phyloP scores from a whole-genome alignment of 2,888 invertebrate species.

The Acanthosoma haemorrhoidale region DNA sequence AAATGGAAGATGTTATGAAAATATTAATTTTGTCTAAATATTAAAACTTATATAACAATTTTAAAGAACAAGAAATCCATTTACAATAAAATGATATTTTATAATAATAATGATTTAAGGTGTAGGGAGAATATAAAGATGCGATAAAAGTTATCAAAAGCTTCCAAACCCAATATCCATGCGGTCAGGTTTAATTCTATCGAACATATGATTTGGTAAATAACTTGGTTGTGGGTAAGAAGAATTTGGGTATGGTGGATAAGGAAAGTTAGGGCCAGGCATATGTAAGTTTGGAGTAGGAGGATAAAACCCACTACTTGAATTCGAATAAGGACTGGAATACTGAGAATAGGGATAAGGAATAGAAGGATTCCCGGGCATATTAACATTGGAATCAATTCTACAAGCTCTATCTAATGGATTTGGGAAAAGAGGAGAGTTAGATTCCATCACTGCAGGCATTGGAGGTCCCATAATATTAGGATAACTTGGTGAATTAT shows the following conservation, averaged over 20 bases:
- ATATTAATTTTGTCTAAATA: slow-evolving; percentile 38
- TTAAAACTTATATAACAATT: slow-evolving; percentile 35
- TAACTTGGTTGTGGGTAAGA: slow-evolving; percentile 45
- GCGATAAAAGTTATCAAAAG: slow-evolving; percentile 46
- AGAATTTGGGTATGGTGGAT: slow-evolving; percentile 49
- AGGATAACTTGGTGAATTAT: slow-evolving; percentile 45
- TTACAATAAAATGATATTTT: slow-evolving; percentile 29
- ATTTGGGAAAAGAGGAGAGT: slow-evolving; percentile 34
- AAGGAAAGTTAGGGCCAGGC: slow-evolving; percentile 65
- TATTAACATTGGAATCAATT: slow-evolving; percentile 40
- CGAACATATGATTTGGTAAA: slow-evolving; percentile 50
- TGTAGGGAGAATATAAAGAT: slow-evolving; percentile 15
- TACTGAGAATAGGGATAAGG: slow-evolving; percentile 46
- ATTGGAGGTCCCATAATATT: slow-evolving; percentile 49
- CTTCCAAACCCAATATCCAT: slow-evolving; percentile 52
- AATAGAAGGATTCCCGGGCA: slow-evolving; percentile 41
- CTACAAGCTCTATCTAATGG: slow-evolving; percentile 38
- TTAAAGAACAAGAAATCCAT: slow-evolving; percentile 36
- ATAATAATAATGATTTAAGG: slow-evolving; percentile 24
- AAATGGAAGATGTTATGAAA: slow-evolving; percentile 37
- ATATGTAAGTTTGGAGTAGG: slow-evolving; percentile 58
- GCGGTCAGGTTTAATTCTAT: slow-evolving; percentile 50
- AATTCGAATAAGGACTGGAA: slow-evolving; percentile 40
- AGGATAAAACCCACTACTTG: slow-evolving; percentile 45
- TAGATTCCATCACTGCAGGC: slow-evolving; percentile 42